Conservation (phyloP, 2,797 vertebrate genomes). For the Oreortyx pictus region DNA sequence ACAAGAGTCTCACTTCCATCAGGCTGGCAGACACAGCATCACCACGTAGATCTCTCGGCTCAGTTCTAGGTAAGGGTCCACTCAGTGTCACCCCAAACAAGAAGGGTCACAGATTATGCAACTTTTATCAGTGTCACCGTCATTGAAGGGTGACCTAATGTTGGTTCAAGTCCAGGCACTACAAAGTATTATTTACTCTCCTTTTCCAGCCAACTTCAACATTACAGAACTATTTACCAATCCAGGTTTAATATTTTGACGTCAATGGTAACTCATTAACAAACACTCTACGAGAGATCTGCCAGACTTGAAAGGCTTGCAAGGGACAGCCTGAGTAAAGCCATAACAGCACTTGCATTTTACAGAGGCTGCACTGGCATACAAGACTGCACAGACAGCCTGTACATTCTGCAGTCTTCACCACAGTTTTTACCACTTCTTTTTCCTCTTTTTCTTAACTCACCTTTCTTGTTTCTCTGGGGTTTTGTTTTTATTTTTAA, state of each 20-base stretch:
- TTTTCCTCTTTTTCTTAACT: not conserved
- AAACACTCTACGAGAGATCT: not conserved
- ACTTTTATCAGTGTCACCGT: not conserved
- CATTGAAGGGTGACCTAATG: not conserved
- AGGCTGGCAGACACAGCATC: not conserved
- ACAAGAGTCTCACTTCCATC: not conserved
- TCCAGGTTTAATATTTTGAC: not conserved
- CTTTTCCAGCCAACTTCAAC: not conserved
- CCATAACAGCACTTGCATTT: accelerated
- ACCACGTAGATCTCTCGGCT: not conserved
- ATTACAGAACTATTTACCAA: not conserved
- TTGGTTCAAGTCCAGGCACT: not conserved
- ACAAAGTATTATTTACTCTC: not conserved
- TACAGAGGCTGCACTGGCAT: not conserved
- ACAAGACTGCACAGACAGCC: not conserved
- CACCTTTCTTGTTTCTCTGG: not conserved
- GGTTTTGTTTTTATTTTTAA: not conserved
- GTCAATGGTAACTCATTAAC: not conserved
- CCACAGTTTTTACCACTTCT: not conserved
- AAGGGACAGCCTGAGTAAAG: not conserved
- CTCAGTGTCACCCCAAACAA: not conserved
- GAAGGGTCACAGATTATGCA: conserved; percentile 20
- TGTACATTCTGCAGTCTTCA: not conserved
- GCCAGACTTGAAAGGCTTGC: not conserved
- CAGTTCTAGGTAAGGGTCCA: not conserved